Conservation (phyloP, 2,113 vertebrate genomes). For the Oreochromis niloticus region DNA sequence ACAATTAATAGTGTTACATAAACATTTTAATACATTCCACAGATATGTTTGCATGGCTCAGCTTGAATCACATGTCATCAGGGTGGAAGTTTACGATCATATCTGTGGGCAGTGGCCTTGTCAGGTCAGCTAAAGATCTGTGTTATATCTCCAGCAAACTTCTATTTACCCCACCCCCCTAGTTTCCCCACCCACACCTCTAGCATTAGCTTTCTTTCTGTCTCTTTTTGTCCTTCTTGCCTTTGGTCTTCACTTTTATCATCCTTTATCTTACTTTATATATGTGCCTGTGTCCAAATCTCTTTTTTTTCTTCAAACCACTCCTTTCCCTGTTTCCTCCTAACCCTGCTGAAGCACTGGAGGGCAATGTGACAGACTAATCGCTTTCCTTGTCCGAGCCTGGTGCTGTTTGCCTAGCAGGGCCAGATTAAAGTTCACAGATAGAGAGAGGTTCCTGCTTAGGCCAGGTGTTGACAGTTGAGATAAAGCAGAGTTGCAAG, state of each 20-base stretch:
- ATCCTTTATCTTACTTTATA: background rate
- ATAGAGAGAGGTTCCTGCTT: constrained; percentile 71
- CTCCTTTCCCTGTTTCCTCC: constrained; percentile 2
- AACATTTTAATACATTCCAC: background rate
- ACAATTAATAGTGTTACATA: background rate
- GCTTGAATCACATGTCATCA: constrained; percentile 6
- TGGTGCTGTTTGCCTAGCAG: constrained; percentile 66
- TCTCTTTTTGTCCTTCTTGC: background rate
- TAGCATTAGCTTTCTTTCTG: background rate
- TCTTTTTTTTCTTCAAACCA: background rate
- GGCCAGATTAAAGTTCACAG: constrained; percentile 76
- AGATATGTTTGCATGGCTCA: constrained; percentile 25
- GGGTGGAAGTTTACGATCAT: constrained; percentile 5
- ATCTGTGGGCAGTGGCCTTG: constrained; percentile 25
- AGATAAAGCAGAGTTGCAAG: constrained; percentile 68
- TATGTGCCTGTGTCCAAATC: background rate
- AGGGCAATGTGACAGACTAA: constrained; percentile 58
- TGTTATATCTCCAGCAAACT: constrained; percentile 36
- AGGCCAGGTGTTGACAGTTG: constrained; percentile 75
- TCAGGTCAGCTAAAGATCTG: constrained; percentile 44
- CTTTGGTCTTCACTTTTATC: background rate
- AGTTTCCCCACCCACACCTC: background rate
- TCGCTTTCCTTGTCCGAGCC: constrained; percentile 56
- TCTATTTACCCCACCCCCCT: background rate
- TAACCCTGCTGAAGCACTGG: constrained; percentile 34